Evolutionary conservation across 2,888 invertebrate genomes (phyloP), one percentile per base, ranked within the genome.

Genomic region (Rhagonycha fulva): DNA sequence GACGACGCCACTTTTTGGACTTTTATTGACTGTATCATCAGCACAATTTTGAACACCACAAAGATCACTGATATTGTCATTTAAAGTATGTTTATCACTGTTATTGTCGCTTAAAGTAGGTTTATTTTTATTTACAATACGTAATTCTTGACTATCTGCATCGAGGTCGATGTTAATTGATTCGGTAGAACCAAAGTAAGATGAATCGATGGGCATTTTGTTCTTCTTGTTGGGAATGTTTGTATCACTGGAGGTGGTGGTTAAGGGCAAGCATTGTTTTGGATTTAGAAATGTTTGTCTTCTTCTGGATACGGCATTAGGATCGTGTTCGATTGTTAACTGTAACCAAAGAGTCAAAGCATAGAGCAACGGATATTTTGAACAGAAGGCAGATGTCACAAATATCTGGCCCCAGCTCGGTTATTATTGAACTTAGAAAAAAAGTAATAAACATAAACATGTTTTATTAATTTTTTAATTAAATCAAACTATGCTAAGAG

Each of bases 251-350:
- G 84, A 80, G 3, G 89, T 88, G 62, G 89, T 88, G 19, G 90
- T 87, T 76, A 90, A 81, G 71, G 89, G 86, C 24, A 82, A 72
- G 78, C 80, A 28, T 78, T 75, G 69, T 81, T 81, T 77, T 62
- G 81, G 70, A 62, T 60, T 74, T 32, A 81, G 79, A 14, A 81
- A 80, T n/a, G 82, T 80, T 14, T 82, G 80, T 68, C 81, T 79
- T 70, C 90, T 89, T 77, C 91, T 89, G 79, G 91, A 90, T 68
- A 93, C 88, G 61, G 94, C 91, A 81, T 94, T 94, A 10, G 97
- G 96, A 86, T 95, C 96, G 85, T 96, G 95, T 87, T 97, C 97
- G 83, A 97, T 95, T 3, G 96, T 97, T 78, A 97, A 88, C 92
- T 95, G 89, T 63, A 86, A 86, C 77, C 70, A 11, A 24, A 47